These are phyloP conservation scores for Chelmon rostratus DNA, from an alignment of 2,797 vertebrate genomes.

Conservation along the genomic window DNA sequence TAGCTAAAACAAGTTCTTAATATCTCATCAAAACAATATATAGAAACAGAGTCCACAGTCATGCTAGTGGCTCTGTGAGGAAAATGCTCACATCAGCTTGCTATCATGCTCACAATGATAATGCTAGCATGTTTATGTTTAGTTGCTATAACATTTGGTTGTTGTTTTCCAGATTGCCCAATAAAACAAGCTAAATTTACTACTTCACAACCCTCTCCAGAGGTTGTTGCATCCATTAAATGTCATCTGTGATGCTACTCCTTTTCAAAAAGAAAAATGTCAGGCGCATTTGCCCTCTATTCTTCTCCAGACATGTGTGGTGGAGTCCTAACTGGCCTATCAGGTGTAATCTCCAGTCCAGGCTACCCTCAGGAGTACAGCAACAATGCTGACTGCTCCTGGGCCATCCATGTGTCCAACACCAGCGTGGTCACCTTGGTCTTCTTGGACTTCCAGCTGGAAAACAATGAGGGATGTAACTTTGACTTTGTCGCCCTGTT, in stretches of 20 bases:
- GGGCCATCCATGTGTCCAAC: constrained; percentile 90
- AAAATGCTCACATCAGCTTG: not conserved
- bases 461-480: constrained; percentile 92
- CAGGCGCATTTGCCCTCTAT: not conserved
- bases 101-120: not conserved
- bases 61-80: not conserved
- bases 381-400: constrained; percentile 94
- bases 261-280: constrained; percentile 1
- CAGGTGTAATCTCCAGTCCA: constrained; percentile 94
- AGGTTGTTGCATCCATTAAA: not conserved
- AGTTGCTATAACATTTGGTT: not conserved
- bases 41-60: not conserved
- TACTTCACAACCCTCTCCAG: not conserved
- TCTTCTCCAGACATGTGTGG: constrained; percentile 91
- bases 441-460: constrained; percentile 96
- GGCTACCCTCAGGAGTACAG: constrained; percentile 95
- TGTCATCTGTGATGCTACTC: not conserved
- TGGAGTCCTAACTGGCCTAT: constrained; percentile 93
- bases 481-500: constrained; percentile 96
- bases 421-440: constrained; percentile 87
- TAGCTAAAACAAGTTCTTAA: not conserved
- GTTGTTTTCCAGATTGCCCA: not conserved
- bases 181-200: not conserved
- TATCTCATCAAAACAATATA: constrained; percentile 7
- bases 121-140: not conserved